Evolutionary conservation across 2,797 vertebrate species (phyloP).

Genomic region (Characodon lateralis): DNA sequence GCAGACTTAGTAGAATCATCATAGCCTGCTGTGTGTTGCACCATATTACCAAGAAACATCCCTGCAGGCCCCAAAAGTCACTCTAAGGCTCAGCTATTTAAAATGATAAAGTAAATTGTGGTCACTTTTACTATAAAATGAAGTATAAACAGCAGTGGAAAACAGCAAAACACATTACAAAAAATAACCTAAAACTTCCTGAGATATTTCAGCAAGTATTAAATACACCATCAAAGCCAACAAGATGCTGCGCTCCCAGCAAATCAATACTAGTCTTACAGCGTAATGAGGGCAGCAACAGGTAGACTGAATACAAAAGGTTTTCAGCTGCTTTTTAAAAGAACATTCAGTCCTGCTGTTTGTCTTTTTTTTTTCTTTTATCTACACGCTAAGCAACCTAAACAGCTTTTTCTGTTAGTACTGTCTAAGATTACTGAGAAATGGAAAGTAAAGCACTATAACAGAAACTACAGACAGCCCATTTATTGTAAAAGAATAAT

Average conservation of each 20-base stretch:
- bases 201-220: conserved; percentile 41
- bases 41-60: neutral
- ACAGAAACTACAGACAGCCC: conserved; percentile 11
- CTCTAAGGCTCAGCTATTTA: neutral
- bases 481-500: conserved; percentile 32
- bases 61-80: conserved; percentile 7
- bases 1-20: neutral
- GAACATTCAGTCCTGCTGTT: conserved; percentile 18
- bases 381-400: conserved; percentile 8
- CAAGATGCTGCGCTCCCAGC: conserved; percentile 29
- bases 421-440: conserved; percentile 29
- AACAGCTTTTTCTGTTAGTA: conserved; percentile 13
- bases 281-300: conserved; percentile 45
- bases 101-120: neutral
- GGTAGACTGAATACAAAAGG: conserved; percentile 39
- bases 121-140: conserved; percentile 1
- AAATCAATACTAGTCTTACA: conserved; percentile 53
- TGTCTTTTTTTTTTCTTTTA: conserved; percentile 28
- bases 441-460: conserved; percentile 21
- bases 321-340: conserved; percentile 39
- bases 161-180: conserved; percentile 12
- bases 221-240: conserved; percentile 52
- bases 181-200: conserved; percentile 14
- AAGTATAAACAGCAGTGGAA: conserved; percentile 13
- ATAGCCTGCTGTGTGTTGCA: conserved; percentile 1